Evolutionary conservation across 2,797 vertebrate species (phyloP), one percentile per base, ranked within the genome.

Genomic region (Morelia viridis): DNA sequence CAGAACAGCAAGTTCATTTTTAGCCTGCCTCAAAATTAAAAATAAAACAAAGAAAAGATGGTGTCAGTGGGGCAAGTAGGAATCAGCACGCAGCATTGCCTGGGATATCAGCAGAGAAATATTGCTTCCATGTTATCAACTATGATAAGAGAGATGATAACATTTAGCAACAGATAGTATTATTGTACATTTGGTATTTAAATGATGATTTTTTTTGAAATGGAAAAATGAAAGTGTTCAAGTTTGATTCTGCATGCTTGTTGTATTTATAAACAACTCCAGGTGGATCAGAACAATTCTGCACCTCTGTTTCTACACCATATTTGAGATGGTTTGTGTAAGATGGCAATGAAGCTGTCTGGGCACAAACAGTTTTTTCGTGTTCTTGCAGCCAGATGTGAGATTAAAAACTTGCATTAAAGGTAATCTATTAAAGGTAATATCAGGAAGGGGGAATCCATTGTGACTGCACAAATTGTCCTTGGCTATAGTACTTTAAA

Each of bases 131-230:
- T 94, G 88, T 92, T 92, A 84, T 90, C 93, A 5, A 46, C 35
- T 46, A 8, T 80, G 71, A 80, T 76, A 80, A 46, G 46, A 92
- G 84, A 92, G 87, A 76, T 89, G 46, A 89, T 71, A 90, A 92
- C 41, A 80, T 80, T 89, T 80, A 65, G n/a, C 89, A 94, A 65
- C 94, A 94, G 92, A 95, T 85, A 90, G 93, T 95, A 88, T 93
- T 86, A 46, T 90, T 53, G 87, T 91, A 46, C 86, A n/a, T 95
- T 95, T 90, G 64, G 12, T 90, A 84, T 95, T 97, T 87, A 93
- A 89, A 88, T 90, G n/a, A 57, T 94, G 93, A 64, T 22, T 93
- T 96, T 96, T 93, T 56, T 91, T 83, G 91, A 94, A 95, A 71
- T 84, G 61, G 57, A 84, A 61, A 53, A 85, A 71, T 80, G 76